A percentile compares a stretch with the other conserved stretches of the same genome.
Conservation (phyloP, 2,888 invertebrate species). For the Gandaritis pyraliata region DNA sequence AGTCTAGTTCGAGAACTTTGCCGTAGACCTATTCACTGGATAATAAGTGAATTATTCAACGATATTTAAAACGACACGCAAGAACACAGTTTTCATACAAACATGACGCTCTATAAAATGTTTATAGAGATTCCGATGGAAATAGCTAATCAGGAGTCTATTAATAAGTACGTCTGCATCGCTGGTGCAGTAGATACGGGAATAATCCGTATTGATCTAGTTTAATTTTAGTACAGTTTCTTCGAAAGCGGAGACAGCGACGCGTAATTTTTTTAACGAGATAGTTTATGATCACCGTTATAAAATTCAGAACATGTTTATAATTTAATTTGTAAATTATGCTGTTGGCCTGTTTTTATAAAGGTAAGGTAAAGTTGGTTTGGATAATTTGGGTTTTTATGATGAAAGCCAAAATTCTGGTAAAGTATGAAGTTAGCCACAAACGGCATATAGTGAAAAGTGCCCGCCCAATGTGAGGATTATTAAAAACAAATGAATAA, state of each 20-base stretch:
- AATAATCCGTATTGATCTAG: conserved; percentile 69
- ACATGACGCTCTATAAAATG: conserved; percentile 15
- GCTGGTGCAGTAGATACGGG: conserved; percentile 52
- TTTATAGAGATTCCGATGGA: conserved; percentile 32
- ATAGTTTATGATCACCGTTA: background rate
- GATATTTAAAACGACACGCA: background rate
- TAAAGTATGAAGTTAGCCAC: too few species aligned
- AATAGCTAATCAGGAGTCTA: conserved; percentile 61
- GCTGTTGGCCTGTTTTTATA: too few species aligned
- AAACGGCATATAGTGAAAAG: too few species aligned
- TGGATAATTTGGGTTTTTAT: too few species aligned
- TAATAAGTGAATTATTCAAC: background rate
- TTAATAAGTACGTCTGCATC: conserved; percentile 73
- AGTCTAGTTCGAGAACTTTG: too few species aligned
- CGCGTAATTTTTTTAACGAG: conserved; percentile 26
- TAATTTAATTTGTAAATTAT: too few species aligned
- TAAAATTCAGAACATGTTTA: too few species aligned
- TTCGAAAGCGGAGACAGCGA: conserved; percentile 36
- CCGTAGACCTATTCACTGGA: too few species aligned
- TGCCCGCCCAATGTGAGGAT: too few species aligned
- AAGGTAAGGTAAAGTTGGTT: too few species aligned
- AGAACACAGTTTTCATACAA: conserved; percentile 2
- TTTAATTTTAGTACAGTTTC: conserved; percentile 66
- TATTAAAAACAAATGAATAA: too few species aligned
- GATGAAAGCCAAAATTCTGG: too few species aligned